Evolutionary conservation across 2,113 vertebrate genomes (phyloP).

Genomic region (Petrocephalus zakoni): DNA sequence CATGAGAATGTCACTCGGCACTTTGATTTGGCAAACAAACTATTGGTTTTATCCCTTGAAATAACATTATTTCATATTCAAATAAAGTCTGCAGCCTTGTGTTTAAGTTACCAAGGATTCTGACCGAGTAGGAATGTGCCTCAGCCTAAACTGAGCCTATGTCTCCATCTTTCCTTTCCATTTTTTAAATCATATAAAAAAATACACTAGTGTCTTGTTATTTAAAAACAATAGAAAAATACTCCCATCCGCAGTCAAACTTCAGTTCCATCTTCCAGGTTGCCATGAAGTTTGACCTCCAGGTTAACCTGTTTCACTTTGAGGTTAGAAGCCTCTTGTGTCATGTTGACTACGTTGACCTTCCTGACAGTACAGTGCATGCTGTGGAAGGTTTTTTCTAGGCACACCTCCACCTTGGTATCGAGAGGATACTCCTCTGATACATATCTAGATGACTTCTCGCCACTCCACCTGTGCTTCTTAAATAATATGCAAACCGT

Average conservation of each 20-base stretch:
- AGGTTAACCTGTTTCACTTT: constrained; percentile 84
- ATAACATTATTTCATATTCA: background rate
- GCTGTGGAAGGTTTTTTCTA: constrained; percentile 64
- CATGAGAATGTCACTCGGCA: background rate
- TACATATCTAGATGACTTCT: constrained; percentile 42
- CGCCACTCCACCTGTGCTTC: constrained; percentile 57
- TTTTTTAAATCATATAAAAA: constrained; percentile 63
- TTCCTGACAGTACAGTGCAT: constrained; percentile 80
- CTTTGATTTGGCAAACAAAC: background rate
- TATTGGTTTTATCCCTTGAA: background rate
- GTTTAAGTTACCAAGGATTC: background rate
- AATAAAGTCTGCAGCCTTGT: background rate
- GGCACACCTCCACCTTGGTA: constrained; percentile 72
- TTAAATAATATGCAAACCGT: constrained; percentile 70
- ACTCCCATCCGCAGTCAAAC: constrained; percentile 60
- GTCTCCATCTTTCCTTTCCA: constrained; percentile 45
- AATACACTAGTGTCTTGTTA: constrained; percentile 62
- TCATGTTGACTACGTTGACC: constrained; percentile 65
- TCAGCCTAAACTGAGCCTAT: background rate
- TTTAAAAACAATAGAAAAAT: constrained; percentile 63
- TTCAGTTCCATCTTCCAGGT: constrained; percentile 86
- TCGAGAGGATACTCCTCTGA: constrained; percentile 80
- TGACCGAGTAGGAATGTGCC: background rate
- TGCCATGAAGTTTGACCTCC: constrained; percentile 86
- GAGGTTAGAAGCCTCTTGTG: constrained; percentile 38